Conservation (phyloP, 1,140 invertebrate genomes). For the Thrips palmi region DNA sequence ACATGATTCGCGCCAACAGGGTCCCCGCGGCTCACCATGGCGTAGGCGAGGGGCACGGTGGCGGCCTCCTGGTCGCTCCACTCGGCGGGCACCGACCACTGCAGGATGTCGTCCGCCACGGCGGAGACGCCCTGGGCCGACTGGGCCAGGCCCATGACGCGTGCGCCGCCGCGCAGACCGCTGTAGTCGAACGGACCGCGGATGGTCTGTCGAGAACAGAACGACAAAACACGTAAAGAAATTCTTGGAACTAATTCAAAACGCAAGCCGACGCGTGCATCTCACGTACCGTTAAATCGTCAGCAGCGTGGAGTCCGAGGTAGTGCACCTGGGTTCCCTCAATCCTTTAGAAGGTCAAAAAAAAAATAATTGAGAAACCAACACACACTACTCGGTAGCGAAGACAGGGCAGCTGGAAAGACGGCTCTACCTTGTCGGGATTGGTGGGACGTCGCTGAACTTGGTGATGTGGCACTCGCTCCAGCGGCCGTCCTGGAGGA, state of each 20-base stretch:
- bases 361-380: too few relatives aligned
- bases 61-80: slow-evolving; percentile 86
- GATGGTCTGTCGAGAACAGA: slow-evolving; percentile 88
- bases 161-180: slow-evolving; percentile 43
- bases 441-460: slow-evolving; percentile 62
- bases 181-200: slow-evolving; percentile 90
- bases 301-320: slow-evolving; percentile 83
- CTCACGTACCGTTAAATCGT: slow-evolving; percentile 76
- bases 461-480: slow-evolving; percentile 68
- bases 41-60: slow-evolving; percentile 87
- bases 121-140: slow-evolving; percentile 79
- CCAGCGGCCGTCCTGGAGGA: slow-evolving; percentile 57
- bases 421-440: slow-evolving; percentile 37
- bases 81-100: slow-evolving; percentile 75
- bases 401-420: slow-evolving; percentile 27
- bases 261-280: too few relatives aligned
- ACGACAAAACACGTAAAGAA: too few relatives aligned
- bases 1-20: too few relatives aligned
- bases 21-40: slow-evolving; percentile 36
- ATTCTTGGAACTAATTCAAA: too few relatives aligned
- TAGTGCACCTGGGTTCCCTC: too few relatives aligned
- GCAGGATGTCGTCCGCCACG: slow-evolving; percentile 59
- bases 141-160: slow-evolving; percentile 90
- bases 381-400: slow-evolving; percentile 12
- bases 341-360: too few relatives aligned